Conservation (phyloP, 2,113 vertebrate genomes). For the Albula glossodonta region DNA sequence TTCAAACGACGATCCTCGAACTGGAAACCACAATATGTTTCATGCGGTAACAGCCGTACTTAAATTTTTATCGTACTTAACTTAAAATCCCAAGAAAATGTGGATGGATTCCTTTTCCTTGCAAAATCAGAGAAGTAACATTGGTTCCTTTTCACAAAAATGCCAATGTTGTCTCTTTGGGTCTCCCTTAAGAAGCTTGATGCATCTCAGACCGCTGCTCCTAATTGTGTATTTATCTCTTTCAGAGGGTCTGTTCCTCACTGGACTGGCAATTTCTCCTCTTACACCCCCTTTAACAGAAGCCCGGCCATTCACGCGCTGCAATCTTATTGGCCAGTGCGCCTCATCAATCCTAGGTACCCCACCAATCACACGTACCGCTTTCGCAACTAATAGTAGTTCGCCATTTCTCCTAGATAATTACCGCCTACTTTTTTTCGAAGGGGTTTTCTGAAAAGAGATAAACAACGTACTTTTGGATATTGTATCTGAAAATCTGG, state of each 20-base stretch:
- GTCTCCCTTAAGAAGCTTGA: conserved; percentile 54
- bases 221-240: conserved; percentile 59
- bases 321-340: conserved; percentile 61
- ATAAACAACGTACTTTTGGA: conserved; percentile 17
- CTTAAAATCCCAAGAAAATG: conserved; percentile 60
- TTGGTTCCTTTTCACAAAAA: conserved; percentile 45
- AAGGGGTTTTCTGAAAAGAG: conserved; percentile 47
- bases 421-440: conserved; percentile 72
- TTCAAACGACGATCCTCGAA: conserved; percentile 59
- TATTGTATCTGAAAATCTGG: neutral
- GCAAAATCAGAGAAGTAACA: conserved; percentile 36
- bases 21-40: conserved; percentile 28
- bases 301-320: conserved; percentile 45
- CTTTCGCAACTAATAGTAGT: conserved; percentile 62
- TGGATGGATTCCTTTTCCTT: conserved; percentile 57
- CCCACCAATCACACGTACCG: conserved; percentile 43
- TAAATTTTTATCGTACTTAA: conserved; percentile 45
- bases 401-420: conserved; percentile 70
- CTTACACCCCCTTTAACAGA: conserved; percentile 62
- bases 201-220: conserved; percentile 24
- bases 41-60: conserved; percentile 36
- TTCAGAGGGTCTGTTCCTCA: conserved; percentile 49
- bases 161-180: conserved; percentile 62
- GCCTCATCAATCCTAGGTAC: conserved; percentile 56
- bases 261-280: conserved; percentile 71